Percentiles rank a stretch among this genome's conserved stretches.
Evolutionary conservation across 2,113 vertebrate genomes (phyloP).

Genomic region (Amblyornis subalaris): DNA sequence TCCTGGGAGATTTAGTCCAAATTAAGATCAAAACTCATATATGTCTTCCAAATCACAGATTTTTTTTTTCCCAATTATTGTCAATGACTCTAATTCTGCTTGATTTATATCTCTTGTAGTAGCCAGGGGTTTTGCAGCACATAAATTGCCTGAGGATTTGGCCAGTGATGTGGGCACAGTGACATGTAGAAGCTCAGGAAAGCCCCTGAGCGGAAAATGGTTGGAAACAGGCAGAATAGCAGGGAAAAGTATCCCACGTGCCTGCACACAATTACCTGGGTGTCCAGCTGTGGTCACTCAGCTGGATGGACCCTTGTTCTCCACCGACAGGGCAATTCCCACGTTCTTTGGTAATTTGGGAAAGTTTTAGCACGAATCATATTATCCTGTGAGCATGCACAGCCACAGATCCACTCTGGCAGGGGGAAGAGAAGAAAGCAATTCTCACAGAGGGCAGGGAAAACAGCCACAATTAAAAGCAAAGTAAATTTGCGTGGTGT

Average conservation of each 20-base stretch:
- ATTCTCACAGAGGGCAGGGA: background rate
- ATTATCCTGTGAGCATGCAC: background rate
- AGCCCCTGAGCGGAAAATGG: background rate
- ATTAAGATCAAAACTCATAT: slow-evolving; percentile 21
- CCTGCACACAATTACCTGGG: background rate
- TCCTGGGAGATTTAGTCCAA: slow-evolving; percentile 24
- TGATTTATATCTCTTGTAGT: slow-evolving; percentile 15
- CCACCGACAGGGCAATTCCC: background rate
- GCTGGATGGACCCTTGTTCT: background rate
- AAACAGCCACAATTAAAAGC: slow-evolving; percentile 26
- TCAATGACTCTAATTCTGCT: background rate
- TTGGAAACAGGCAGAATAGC: background rate
- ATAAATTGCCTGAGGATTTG: slow-evolving; percentile 7
- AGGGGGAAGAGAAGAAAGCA: background rate
- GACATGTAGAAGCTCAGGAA: background rate
- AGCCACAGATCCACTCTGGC: background rate
- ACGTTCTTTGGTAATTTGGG: background rate
- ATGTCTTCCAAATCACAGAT: slow-evolving; percentile 8
- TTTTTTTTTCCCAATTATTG: background rate
- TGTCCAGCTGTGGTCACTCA: background rate
- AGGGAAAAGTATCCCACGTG: background rate
- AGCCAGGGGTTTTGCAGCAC: background rate
- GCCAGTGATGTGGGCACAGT: background rate
- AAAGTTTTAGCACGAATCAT: background rate
- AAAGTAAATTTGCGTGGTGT: slow-evolving; percentile 4